Percentiles rank a stretch among this genome's conserved stretches.
Evolutionary conservation across 2,113 vertebrate species (phyloP).

Genomic region (Acrocephalus kingi): DNA sequence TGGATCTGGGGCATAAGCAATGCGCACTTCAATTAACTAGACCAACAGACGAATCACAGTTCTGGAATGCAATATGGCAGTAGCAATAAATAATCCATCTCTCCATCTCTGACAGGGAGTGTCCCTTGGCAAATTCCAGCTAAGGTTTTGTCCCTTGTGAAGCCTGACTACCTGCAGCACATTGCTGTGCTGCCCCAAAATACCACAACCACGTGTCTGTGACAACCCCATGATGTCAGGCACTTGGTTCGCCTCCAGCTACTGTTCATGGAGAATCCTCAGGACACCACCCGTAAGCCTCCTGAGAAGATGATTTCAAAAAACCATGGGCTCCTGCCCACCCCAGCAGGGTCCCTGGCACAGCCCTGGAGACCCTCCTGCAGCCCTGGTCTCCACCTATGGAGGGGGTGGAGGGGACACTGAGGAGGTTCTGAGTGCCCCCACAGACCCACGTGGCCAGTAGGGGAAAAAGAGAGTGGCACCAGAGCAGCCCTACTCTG

Average conservation of each 20-base stretch:
- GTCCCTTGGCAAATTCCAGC: background rate
- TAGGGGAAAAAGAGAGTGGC: background rate
- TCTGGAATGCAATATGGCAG: background rate
- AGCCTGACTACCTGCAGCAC: background rate
- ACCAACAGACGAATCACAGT: background rate
- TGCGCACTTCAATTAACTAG: background rate
- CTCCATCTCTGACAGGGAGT: background rate
- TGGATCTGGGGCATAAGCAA: background rate
- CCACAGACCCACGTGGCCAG: rapidly evolving
- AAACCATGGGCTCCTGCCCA: background rate
- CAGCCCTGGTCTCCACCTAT: background rate
- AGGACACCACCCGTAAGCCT: background rate
- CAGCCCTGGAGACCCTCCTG: background rate
- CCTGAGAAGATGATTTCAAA: background rate
- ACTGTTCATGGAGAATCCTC: background rate
- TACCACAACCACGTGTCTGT: rapidly evolving
- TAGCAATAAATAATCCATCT: background rate
- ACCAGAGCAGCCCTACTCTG: background rate
- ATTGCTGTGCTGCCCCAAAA: background rate
- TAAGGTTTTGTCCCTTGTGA: background rate
- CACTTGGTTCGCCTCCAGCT: background rate
- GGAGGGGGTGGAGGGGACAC: background rate
- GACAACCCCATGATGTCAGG: background rate
- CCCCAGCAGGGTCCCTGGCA: background rate
- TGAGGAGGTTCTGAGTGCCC: background rate